Percentiles rank a stretch among this genome's conserved stretches.
phyloP scores from a whole-genome alignment of 92 coral and sea anemone species.

The Palythoa grandiflora region DNA sequence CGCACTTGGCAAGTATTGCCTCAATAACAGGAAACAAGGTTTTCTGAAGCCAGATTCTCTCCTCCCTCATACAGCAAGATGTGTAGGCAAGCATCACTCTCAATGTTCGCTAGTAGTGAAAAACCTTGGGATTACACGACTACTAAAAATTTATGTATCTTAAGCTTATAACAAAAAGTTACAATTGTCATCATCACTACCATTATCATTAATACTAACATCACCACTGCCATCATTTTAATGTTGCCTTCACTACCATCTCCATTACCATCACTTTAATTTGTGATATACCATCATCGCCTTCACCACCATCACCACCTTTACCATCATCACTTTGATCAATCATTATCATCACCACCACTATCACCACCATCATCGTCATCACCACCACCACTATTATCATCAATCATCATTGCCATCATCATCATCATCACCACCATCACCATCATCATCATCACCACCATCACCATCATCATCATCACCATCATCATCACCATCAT shows the following conservation, averaged over 20 bases:
- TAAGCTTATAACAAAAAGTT: too few species aligned
- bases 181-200: too few species aligned
- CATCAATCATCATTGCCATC: too few species aligned
- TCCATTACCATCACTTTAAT: background rate
- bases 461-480: too few species aligned
- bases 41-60: constrained; percentile 77
- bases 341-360: background rate
- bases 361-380: background rate
- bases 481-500: background rate
- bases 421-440: too few species aligned
- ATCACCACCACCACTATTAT: background rate
- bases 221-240: too few species aligned
- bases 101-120: constrained; percentile 77
- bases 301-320: background rate
- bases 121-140: background rate
- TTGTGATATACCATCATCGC: background rate
- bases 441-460: too few species aligned
- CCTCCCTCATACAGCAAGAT: constrained; percentile 70
- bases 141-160: background rate
- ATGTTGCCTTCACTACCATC: too few species aligned
- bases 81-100: constrained; percentile 89
- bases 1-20: constrained; percentile 91
- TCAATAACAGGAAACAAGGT: constrained; percentile 86
- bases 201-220: too few species aligned
- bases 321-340: background rate